Base-by-base conservation (phyloP, 2,113 vertebrate genomes). In the Centrocercus urophasianus region DNA sequence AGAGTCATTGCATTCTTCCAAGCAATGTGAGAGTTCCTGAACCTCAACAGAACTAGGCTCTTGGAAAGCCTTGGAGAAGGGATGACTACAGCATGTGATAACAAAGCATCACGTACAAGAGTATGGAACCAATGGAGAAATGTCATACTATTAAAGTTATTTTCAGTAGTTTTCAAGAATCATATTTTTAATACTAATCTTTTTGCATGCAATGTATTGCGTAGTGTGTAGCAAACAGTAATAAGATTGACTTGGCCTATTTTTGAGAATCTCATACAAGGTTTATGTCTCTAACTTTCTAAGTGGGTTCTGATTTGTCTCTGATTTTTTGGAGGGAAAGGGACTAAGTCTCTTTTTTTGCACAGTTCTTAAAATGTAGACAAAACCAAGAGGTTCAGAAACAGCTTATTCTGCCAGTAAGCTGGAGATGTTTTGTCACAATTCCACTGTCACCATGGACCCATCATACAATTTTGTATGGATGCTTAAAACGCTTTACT, bases 401-500 rank as follows among this genome's bases (percentile, higher is more conserved):
- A 6, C 14, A 74, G 10, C 20, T 59, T 76, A 25, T 77, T 90
- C 69, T 74, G 27, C 48, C 64, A 70, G 71, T 83, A 77, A 56
- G 16, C 34, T 45, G 36, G 19, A 74, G 13, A 78, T 81, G 4
- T 36, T 92, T 88, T 73, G 19, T 71, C 32, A 2, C 19, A 30
- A 60, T 90, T 80, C 76, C 67, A 85, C 17, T 61, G 59, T 88
- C 54, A 80, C 38, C 7, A 4, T 32, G 86, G 79, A 63, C 14
- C 20, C 8, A 36, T 76, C 40, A 14, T 45, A 45, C 11, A 48
- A 11, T 92, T 83, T 75, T 86, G 3, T 25, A 32, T 5, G 2
- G n/a, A 52, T 74, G 17, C 52, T 66, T 81, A 64, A 90, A 60
- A 64, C 81, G 1, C 32, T 92, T 84, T 84, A 56, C 78, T 84